Percentiles rank a stretch among this genome's conserved stretches.
These are phyloP conservation scores for Ariolimax columbianus DNA, from an alignment of 2,888 invertebrate genomes.

Conservation along the genomic window DNA sequence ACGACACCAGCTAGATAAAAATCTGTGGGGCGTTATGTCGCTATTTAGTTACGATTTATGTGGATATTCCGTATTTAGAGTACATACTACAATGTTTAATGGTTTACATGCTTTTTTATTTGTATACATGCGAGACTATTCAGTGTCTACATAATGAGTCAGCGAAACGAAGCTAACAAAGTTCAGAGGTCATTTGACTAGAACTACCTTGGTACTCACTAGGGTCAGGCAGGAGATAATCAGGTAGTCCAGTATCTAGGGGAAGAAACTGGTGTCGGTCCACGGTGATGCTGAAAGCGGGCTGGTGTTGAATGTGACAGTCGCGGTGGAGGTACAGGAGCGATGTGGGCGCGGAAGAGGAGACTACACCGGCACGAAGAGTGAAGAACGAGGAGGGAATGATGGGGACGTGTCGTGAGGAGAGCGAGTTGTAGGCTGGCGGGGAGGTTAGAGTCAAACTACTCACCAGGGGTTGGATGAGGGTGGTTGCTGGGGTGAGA, in stretches of 20 bases:
- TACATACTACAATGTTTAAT: too few species aligned
- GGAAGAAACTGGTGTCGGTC: background rate
- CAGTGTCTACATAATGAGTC: background rate
- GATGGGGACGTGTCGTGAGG: constrained; percentile 26
- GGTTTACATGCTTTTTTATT: too few species aligned
- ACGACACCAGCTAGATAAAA: too few species aligned
- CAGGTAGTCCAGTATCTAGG: background rate
- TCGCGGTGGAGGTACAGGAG: background rate
- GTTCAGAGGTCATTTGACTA: background rate
- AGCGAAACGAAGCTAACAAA: background rate
- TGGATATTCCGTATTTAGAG: too few species aligned
- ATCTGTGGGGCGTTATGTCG: too few species aligned
- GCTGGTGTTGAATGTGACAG: constrained; percentile 9
- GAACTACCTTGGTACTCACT: constrained; percentile 2
- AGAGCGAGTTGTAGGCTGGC: constrained; percentile 32
- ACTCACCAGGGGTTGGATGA: background rate
- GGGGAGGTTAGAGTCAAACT: constrained; percentile 4
- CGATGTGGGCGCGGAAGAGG: background rate
- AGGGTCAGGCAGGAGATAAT: background rate
- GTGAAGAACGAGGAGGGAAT: constrained; percentile 11
- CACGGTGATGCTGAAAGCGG: background rate
- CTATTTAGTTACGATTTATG: too few species aligned
- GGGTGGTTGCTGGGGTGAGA: background rate
- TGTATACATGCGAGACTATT: too few species aligned
- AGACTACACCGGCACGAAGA: background rate